phyloP scores from a whole-genome alignment of 2,113 vertebrate genomes.

The Cardinalis cardinalis region DNA sequence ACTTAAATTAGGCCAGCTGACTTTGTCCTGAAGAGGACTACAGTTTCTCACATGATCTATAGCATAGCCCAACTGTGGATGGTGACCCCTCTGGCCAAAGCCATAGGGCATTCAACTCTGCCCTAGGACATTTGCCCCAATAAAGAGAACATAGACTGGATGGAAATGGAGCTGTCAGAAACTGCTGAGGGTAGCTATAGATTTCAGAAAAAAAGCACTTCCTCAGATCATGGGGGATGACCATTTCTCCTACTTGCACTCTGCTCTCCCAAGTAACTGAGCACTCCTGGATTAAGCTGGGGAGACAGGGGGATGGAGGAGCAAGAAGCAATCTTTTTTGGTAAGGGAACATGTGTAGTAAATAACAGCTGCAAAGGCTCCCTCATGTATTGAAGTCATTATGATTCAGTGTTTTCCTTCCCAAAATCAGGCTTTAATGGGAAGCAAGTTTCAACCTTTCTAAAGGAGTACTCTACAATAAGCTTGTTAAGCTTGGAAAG shows the following conservation, averaged over 20 bases:
- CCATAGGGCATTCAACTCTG: neutral
- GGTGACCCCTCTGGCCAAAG: neutral
- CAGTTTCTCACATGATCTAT: neutral
- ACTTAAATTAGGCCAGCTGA: neutral
- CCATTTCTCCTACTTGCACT: neutral
- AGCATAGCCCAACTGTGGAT: neutral
- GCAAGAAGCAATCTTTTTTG: neutral
- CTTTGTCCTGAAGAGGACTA: neutral
- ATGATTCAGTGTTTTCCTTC: neutral
- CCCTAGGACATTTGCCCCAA: neutral
- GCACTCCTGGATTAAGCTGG: neutral
- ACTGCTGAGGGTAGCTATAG: neutral
- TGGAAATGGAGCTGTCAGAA: neutral
- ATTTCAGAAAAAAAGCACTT: neutral
- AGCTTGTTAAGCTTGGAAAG: constrained; percentile 51
- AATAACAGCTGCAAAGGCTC: constrained; percentile 47
- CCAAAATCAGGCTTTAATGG: constrained; percentile 38
- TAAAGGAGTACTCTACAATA: constrained; percentile 25
- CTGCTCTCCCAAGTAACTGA: neutral
- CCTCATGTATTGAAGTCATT: neutral
- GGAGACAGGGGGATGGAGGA: neutral
- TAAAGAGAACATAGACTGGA: neutral
- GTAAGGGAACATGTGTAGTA: neutral
- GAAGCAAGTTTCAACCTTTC: constrained; percentile 36
- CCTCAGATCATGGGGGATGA: neutral